Percentiles rank a stretch among this genome's conserved stretches.
phyloP scores from a whole-genome alignment of 2,113 vertebrate genomes.

The Centropus bengalensis region DNA sequence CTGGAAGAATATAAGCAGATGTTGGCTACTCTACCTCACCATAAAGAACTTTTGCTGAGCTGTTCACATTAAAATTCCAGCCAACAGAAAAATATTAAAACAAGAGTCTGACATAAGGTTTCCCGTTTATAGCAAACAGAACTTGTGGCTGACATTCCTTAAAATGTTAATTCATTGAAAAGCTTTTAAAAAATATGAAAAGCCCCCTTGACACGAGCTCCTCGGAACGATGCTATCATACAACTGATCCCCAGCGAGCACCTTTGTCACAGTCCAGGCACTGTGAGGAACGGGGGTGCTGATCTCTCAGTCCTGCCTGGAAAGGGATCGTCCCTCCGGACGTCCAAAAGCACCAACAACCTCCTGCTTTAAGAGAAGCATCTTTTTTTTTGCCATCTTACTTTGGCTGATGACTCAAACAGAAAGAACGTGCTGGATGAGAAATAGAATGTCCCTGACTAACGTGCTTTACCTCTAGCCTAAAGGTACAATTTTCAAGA shows the following conservation, averaged over 20 bases:
- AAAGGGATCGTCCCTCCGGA: neutral
- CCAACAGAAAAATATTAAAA: neutral
- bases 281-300: rapidly evolving
- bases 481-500: slow-evolving; percentile 48
- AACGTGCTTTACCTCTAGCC: slow-evolving; percentile 37
- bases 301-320: neutral
- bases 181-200: neutral
- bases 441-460: slow-evolving; percentile 54
- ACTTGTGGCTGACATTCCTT: rapidly evolving
- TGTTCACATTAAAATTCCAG: neutral
- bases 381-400: neutral
- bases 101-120: neutral
- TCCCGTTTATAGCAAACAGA: neutral
- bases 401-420: slow-evolving; percentile 22
- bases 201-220: neutral
- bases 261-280: neutral
- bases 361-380: neutral
- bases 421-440: neutral
- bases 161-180: neutral
- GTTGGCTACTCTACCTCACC: neutral
- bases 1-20: neutral
- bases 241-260: neutral
- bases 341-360: neutral
- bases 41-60: neutral
- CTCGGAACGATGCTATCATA: neutral